phyloP scores from a whole-genome alignment of 2,888 invertebrate species.

The Andrena praecox region DNA sequence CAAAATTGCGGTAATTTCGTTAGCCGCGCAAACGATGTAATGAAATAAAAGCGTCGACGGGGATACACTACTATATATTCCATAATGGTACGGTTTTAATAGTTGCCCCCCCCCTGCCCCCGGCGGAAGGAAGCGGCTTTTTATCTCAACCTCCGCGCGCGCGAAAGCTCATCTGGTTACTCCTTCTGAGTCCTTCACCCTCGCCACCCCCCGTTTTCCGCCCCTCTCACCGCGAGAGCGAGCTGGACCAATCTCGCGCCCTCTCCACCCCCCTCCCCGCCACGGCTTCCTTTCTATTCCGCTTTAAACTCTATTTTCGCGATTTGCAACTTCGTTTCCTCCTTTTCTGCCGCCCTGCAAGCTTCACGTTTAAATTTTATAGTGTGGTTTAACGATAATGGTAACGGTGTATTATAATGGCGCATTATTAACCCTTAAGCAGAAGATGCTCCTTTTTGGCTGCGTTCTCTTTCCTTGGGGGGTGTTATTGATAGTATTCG shows the following conservation, averaged over 20 bases:
- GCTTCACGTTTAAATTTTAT: conserved; percentile 21
- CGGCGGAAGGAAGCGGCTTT: conserved; percentile 67
- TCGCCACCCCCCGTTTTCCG: not conserved
- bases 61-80: conserved; percentile 61
- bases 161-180: conserved; percentile 43
- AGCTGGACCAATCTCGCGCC: conserved; percentile 36
- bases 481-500: not conserved
- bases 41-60: conserved; percentile 73
- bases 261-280: not conserved
- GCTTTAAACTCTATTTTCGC: conserved; percentile 22
- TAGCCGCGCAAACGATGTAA: conserved; percentile 75
- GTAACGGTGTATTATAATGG: conserved; percentile 23
- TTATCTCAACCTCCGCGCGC: conserved; percentile 50
- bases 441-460: not conserved
- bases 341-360: not conserved
- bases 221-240: conserved; percentile 7
- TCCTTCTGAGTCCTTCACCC: conserved; percentile 27
- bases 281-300: conserved; percentile 12
- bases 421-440: conserved; percentile 33
- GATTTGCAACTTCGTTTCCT: conserved; percentile 37
- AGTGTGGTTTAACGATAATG: conserved; percentile 38
- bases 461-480: not conserved
- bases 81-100: conserved; percentile 71
- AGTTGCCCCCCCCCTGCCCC: conserved; percentile 40
- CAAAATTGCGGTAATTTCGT: conserved; percentile 77